Conservation (phyloP, 2,888 invertebrate genomes). For the Allacma fusca region DNA sequence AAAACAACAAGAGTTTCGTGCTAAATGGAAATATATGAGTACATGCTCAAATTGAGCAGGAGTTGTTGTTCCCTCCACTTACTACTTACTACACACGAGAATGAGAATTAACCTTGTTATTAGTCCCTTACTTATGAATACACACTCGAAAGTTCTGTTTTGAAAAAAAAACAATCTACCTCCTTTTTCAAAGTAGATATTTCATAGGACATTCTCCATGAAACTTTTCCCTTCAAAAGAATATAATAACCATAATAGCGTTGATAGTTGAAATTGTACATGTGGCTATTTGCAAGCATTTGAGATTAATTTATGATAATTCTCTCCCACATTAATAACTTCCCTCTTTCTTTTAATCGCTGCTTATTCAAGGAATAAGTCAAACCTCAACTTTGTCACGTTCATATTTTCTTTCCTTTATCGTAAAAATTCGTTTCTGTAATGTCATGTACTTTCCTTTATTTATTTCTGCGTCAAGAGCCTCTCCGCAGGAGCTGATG, state of each 20-base stretch:
- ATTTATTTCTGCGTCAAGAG: too few species aligned
- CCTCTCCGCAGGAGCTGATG: too few species aligned
- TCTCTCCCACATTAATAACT: background rate
- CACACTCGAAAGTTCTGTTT: background rate
- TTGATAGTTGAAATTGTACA: too few species aligned
- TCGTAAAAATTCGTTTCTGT: background rate
- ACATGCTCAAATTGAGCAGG: constrained; percentile 6
- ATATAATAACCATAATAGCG: too few species aligned
- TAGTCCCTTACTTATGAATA: background rate
- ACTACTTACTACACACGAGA: background rate
- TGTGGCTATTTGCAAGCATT: background rate
- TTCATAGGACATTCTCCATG: too few species aligned
- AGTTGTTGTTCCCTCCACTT: constrained; percentile 17
- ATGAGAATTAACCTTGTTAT: constrained; percentile 9
- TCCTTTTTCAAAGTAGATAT: too few species aligned
- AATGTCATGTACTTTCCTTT: background rate
- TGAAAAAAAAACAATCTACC: background rate
- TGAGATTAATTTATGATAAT: constrained; percentile 3
- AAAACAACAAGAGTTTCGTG: constrained; percentile 4
- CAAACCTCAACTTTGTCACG: background rate
- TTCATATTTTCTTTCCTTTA: background rate
- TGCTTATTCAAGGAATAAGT: background rate
- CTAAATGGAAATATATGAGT: constrained; percentile 17
- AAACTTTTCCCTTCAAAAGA: too few species aligned
- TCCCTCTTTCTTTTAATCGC: background rate